Evolutionary conservation across 2,888 invertebrate genomes (phyloP).

Genomic region (Lysandra coridon): DNA sequence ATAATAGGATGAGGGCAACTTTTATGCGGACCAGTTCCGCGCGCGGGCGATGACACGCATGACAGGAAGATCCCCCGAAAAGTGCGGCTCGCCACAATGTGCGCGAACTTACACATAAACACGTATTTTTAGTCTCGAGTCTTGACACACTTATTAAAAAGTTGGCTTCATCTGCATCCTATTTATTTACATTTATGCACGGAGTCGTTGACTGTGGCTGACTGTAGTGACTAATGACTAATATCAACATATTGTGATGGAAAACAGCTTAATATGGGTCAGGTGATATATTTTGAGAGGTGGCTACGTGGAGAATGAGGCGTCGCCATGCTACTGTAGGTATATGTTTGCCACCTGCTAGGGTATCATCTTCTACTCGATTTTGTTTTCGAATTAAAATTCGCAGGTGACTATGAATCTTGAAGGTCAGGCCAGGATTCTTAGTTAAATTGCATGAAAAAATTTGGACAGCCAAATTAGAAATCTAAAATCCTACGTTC

Average conservation of each 20-base stretch:
- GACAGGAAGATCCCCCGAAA: neutral
- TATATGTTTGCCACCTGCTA: neutral
- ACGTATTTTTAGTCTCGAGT: conserved; percentile 4
- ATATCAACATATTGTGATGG: neutral
- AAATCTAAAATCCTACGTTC: neutral
- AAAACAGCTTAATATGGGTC: neutral
- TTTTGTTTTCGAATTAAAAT: too few species aligned
- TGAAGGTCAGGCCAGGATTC: too few species aligned
- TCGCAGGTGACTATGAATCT: too few species aligned
- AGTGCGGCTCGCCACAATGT: neutral
- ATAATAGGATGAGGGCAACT: too few species aligned
- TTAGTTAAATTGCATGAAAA: neutral
- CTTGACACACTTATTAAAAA: conserved; percentile 17
- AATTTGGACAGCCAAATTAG: neutral
- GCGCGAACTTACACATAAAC: neutral
- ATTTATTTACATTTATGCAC: conserved; percentile 19
- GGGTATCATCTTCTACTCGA: too few species aligned
- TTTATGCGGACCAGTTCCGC: too few species aligned
- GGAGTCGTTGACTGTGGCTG: conserved; percentile 11
- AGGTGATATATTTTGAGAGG: neutral
- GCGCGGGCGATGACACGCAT: too few species aligned
- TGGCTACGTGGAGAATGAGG: neutral
- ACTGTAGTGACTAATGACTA: neutral
- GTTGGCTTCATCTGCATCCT: conserved; percentile 20
- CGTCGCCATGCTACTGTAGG: neutral